Conservation (phyloP, 37 sponge, comb jelly and placozoan genomes). For the Mnemiopsis leidyi region DNA sequence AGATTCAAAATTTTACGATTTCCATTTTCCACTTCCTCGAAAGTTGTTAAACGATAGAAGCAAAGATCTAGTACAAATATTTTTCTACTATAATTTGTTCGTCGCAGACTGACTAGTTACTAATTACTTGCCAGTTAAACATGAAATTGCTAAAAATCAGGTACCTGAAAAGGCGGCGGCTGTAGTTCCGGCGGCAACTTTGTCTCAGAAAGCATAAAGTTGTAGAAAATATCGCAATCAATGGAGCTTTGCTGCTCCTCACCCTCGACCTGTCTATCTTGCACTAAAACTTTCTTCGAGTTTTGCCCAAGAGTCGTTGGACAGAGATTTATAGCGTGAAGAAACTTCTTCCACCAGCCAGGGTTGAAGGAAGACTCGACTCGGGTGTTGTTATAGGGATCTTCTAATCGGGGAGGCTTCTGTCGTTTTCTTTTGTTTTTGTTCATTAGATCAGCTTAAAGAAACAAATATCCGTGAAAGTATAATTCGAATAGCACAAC, state of each 20-base stretch:
- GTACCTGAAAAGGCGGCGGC: neutral
- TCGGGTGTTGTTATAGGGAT: neutral
- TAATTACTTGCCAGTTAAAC: too few relatives aligned
- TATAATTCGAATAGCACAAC: too few relatives aligned
- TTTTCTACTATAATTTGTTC: too few relatives aligned
- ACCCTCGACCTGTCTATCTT: neutral
- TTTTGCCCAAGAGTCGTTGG: neutral
- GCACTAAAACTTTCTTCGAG: neutral
- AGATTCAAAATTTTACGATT: too few relatives aligned
- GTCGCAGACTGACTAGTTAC: too few relatives aligned
- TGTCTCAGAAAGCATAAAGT: constrained; percentile 49
- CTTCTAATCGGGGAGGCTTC: neutral
- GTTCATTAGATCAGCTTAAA: neutral
- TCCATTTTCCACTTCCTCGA: too few relatives aligned
- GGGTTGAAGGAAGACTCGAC: neutral
- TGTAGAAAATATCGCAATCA: constrained; percentile 43
- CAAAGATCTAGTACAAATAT: too few relatives aligned
- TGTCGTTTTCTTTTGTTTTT: neutral
- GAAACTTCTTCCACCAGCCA: constrained; percentile 2
- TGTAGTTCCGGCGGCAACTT: neutral
- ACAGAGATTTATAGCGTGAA: neutral
- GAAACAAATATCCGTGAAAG: too few relatives aligned
- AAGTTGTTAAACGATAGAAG: too few relatives aligned
- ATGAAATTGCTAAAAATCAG: too few relatives aligned
- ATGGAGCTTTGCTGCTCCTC: neutral